These are phyloP conservation scores for Cosmia pyralina DNA, from an alignment of 2,888 invertebrate genomes.

Conservation along the genomic window DNA sequence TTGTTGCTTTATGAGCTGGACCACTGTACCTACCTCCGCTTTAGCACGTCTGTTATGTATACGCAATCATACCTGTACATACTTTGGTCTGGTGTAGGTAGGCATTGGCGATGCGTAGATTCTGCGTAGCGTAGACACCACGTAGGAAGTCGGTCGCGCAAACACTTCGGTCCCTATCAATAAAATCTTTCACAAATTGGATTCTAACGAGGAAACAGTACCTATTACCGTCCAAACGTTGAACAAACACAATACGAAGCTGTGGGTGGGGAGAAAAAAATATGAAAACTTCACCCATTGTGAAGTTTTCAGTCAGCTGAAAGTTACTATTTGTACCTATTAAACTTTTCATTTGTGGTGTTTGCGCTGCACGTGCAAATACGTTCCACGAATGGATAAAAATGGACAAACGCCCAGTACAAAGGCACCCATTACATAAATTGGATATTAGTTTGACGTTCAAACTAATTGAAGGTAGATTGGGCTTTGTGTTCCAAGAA, in stretches of 20 bases:
- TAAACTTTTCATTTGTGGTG: not conserved
- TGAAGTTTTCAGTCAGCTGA: not conserved
- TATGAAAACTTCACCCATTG: too few species aligned
- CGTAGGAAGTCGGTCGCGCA: not conserved
- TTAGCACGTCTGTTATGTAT: not conserved
- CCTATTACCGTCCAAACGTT: not conserved
- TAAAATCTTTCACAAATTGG: not conserved
- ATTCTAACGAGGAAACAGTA: not conserved
- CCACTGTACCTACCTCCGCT: not conserved
- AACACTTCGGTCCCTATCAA: not conserved
- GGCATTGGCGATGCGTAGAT: not conserved
- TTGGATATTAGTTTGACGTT: conserved; percentile 4
- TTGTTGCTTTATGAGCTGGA: not conserved
- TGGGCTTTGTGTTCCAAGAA: not conserved
- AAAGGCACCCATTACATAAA: not conserved
- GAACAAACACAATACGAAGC: not conserved
- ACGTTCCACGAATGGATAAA: not conserved
- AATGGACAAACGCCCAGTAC: not conserved
- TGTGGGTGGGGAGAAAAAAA: not conserved
- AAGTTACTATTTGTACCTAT: not conserved
- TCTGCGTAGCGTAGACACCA: not conserved
- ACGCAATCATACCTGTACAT: not conserved
- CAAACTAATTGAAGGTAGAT: not conserved
- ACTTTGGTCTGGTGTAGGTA: too few species aligned
- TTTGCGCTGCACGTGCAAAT: not conserved